Conservation (phyloP, 1,140 invertebrate genomes). For the Trichomalopsis sarcophagae region DNA sequence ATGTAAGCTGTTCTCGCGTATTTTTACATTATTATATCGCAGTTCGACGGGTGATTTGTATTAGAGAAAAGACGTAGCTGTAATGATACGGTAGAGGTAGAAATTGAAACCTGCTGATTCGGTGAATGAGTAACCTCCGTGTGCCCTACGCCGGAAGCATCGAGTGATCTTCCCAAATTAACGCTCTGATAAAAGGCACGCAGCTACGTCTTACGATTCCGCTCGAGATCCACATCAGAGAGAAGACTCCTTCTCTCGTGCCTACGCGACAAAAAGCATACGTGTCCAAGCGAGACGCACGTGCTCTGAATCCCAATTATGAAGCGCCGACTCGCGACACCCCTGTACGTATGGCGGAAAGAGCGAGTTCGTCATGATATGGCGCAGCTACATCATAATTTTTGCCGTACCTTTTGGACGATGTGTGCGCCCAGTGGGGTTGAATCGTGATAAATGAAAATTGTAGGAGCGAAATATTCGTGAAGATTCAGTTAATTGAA, state of each 20-base stretch:
- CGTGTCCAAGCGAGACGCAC: conserved; percentile 1
- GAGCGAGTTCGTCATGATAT: neutral
- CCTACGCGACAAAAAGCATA: conserved; percentile 24
- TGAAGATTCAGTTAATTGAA: too few relatives aligned
- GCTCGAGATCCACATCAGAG: conserved; percentile 11
- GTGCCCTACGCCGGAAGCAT: neutral
- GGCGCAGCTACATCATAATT: neutral
- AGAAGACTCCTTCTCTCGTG: neutral
- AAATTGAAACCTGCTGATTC: too few relatives aligned
- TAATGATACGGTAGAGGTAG: too few relatives aligned
- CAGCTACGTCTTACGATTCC: conserved; percentile 5
- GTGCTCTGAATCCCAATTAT: conserved; percentile 20
- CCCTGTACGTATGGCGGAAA: neutral
- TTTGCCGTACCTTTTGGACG: neutral
- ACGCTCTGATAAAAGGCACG: conserved; percentile 2
- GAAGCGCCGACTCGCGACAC: neutral
- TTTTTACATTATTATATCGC: too few relatives aligned
- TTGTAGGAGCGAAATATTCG: too few relatives aligned
- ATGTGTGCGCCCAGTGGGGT: too few relatives aligned
- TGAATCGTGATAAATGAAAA: too few relatives aligned
- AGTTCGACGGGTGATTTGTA: too few relatives aligned
- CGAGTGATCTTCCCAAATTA: conserved; percentile 22
- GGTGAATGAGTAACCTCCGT: too few relatives aligned
- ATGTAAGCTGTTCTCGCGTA: too few relatives aligned
- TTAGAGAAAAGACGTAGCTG: too few relatives aligned